Percentiles rank a stretch among this genome's conserved stretches.
Evolutionary conservation across 2,113 vertebrate species (phyloP).

Genomic region (Calyptomena viridis): DNA sequence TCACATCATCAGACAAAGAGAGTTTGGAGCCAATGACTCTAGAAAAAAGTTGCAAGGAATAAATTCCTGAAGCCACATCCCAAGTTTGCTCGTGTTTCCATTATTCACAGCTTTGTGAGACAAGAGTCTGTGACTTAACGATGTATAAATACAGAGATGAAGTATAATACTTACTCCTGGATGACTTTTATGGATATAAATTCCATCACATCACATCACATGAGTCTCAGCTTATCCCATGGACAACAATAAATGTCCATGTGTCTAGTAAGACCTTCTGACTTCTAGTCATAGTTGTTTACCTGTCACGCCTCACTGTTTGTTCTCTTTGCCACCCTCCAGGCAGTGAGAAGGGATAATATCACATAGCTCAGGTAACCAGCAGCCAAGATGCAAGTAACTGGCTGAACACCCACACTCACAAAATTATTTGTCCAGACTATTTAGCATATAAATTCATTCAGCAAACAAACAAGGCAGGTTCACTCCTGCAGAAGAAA

Average conservation of each 20-base stretch:
- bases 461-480: neutral
- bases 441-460: neutral
- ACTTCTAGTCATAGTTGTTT: neutral
- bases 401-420: neutral
- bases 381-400: neutral
- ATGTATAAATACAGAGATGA: neutral
- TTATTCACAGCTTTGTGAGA: neutral
- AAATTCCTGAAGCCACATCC: neutral
- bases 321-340: neutral
- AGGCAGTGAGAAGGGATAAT: neutral
- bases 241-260: accelerated
- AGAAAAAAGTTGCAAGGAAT: neutral
- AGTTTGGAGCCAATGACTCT: neutral
- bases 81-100: neutral
- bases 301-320: neutral
- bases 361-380: neutral
- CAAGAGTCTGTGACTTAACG: neutral
- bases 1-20: neutral
- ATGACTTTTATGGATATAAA: neutral
- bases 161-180: neutral
- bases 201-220: no score
- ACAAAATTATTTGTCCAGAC: neutral
- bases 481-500: neutral
- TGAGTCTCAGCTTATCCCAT: neutral
- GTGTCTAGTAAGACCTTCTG: neutral